Evolutionary conservation across 2,113 vertebrate species (phyloP).

Genomic region (Drymodes brunneopygia): DNA sequence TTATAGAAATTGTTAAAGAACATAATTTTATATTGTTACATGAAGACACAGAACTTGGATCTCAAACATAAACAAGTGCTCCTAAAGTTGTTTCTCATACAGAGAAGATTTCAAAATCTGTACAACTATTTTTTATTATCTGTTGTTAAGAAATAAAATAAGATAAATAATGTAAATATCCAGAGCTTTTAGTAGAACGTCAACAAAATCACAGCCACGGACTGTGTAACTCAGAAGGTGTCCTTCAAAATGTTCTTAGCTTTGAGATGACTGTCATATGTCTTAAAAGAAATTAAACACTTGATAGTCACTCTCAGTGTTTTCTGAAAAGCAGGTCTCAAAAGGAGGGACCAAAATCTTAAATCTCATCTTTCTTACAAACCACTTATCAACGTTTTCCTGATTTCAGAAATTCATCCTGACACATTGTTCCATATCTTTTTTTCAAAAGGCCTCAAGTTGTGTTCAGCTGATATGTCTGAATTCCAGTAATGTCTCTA

Average conservation of each 20-base stretch:
- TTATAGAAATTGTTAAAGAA: not conserved
- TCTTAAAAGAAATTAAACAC: not conserved
- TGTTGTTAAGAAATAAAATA: not conserved
- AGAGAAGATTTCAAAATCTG: not conserved
- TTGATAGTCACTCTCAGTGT: not conserved
- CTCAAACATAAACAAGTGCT: not conserved
- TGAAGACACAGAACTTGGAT: not conserved
- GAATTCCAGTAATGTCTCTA: not conserved
- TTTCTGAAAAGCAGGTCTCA: not conserved
- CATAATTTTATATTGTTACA: not conserved
- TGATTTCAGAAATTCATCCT: not conserved
- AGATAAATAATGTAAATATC: not conserved
- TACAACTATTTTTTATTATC: not conserved
- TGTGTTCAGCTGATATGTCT: not conserved
- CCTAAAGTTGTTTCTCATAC: not conserved
- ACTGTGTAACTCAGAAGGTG: not conserved
- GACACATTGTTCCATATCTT: not conserved
- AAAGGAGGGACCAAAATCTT: not conserved
- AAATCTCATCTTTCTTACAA: not conserved
- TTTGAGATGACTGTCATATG: fast-evolving
- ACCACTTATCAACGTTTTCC: not conserved
- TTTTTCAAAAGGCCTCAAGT: not conserved
- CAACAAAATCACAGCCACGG: fast-evolving
- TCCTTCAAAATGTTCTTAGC: not conserved
- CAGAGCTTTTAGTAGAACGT: not conserved